Percentiles rank a stretch among this genome's conserved stretches.
Evolutionary conservation across 2,797 vertebrate genomes (phyloP).

Genomic region (Apogon talboti): DNA sequence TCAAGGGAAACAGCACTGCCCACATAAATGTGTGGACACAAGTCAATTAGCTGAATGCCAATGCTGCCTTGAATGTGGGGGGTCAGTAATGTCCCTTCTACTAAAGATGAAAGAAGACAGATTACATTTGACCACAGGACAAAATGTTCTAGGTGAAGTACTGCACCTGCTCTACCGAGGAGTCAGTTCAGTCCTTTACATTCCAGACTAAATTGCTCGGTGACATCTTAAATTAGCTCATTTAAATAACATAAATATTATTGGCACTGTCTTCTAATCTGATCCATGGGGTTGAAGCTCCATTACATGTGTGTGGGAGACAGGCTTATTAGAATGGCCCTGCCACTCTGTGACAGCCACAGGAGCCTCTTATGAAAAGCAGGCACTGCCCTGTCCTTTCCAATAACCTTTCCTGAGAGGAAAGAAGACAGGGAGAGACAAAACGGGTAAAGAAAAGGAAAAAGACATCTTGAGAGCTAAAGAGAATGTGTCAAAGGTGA

Average conservation of each 20-base stretch:
- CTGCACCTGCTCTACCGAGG: conserved; percentile 7
- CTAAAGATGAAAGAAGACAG: conserved; percentile 6
- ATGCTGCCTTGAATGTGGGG: conserved; percentile 1
- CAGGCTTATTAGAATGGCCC: conserved; percentile 79
- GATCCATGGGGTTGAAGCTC: conserved; percentile 67
- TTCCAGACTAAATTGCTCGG: conserved; percentile 54
- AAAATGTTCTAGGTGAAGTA: conserved; percentile 9
- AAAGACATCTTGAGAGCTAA: conserved; percentile 59
- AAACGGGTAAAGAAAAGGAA: conserved; percentile 66
- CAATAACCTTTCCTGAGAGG: conserved; percentile 80
- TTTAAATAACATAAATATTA: conserved; percentile 70
- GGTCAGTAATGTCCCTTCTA: neutral
- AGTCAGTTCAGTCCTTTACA: conserved; percentile 7
- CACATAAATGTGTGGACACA: conserved; percentile 7
- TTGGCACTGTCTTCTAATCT: conserved; percentile 61
- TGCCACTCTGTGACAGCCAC: conserved; percentile 70
- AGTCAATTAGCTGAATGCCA: conserved; percentile 31
- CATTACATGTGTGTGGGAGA: conserved; percentile 58
- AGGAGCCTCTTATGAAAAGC: conserved; percentile 77
- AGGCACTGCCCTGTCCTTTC: conserved; percentile 80
- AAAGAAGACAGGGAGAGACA: conserved; percentile 65
- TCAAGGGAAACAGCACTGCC: conserved; percentile 13
- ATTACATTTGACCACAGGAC: conserved; percentile 12
- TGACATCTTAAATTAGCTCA: conserved; percentile 55
- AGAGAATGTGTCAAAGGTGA: conserved; percentile 33